Evolutionary conservation across 2,797 vertebrate species (phyloP).

Genomic region (Stomatorhinus walkeri): DNA sequence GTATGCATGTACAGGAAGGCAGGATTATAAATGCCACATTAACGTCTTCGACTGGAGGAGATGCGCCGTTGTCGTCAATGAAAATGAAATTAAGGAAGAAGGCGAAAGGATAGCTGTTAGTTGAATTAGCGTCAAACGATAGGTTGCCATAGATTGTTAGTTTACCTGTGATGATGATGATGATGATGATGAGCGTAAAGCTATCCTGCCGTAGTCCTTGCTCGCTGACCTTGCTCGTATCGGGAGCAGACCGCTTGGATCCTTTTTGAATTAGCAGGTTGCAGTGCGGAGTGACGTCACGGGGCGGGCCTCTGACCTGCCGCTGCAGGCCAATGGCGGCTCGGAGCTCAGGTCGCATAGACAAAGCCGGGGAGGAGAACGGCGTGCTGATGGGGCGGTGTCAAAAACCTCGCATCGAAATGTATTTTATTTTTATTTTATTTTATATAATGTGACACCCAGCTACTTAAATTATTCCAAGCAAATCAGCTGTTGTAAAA

Average conservation of each 20-base stretch:
- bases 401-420: not conserved
- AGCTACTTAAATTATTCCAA: not conserved
- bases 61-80: not conserved
- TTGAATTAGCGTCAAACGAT: not conserved
- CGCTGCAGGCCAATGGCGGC: not conserved
- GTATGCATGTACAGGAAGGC: not conserved
- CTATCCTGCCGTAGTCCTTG: not conserved
- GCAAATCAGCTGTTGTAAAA: not conserved
- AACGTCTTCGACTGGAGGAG: not conserved
- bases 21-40: not conserved
- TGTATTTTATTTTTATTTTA: not conserved
- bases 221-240: slow-evolving; percentile 5
- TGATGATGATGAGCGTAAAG: not conserved
- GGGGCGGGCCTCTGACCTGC: not conserved
- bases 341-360: not conserved
- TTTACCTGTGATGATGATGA: not conserved
- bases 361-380: not conserved
- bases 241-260: not conserved
- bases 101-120: not conserved
- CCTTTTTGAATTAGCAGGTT: slow-evolving; percentile 12
- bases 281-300: not conserved
- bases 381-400: not conserved
- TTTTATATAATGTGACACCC: not conserved
- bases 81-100: not conserved
- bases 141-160: not conserved